phyloP scores from a whole-genome alignment of 1,140 invertebrate species.

The Protaetia brevitarsis region DNA sequence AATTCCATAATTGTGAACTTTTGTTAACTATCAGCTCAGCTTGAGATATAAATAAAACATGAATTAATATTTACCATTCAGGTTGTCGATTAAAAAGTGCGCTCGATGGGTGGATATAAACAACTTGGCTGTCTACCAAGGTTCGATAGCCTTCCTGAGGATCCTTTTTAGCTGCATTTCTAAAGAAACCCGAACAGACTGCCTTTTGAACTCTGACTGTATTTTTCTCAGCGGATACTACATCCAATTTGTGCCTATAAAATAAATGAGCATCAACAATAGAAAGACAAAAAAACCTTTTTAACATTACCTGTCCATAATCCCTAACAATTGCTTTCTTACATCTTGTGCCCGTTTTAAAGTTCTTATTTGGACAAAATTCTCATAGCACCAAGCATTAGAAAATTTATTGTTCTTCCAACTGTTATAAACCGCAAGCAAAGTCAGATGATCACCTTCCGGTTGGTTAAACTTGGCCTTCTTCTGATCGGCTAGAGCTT shows the following conservation, averaged over 20 bases:
- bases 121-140: conserved; percentile 95
- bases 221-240: conserved; percentile 94
- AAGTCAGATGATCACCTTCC: conserved; percentile 96
- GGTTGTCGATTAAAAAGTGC: conserved; percentile 97
- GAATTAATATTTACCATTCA: conserved; percentile 77
- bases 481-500: conserved; percentile 96
- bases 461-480: conserved; percentile 99
- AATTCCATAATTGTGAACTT: no score
- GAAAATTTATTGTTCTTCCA: conserved; percentile 99
- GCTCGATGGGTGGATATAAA: conserved; percentile 98
- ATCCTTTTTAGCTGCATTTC: conserved; percentile 98
- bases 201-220: conserved; percentile 96
- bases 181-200: conserved; percentile 98
- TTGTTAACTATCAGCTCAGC: no score
- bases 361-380: conserved; percentile 97
- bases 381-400: conserved; percentile 99
- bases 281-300: no score
- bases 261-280: conserved; percentile 26
- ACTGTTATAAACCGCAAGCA: conserved; percentile 98
- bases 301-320: conserved; percentile 82
- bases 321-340: conserved; percentile 94
- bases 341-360: conserved; percentile 98
- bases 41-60: conserved; percentile 23
- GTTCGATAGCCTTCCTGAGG: conserved; percentile 98
- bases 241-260: conserved; percentile 90